Evolutionary conservation across 2,888 invertebrate genomes (phyloP), one percentile per base, ranked within the genome.

Genomic region (Coremacera marginata): DNA sequence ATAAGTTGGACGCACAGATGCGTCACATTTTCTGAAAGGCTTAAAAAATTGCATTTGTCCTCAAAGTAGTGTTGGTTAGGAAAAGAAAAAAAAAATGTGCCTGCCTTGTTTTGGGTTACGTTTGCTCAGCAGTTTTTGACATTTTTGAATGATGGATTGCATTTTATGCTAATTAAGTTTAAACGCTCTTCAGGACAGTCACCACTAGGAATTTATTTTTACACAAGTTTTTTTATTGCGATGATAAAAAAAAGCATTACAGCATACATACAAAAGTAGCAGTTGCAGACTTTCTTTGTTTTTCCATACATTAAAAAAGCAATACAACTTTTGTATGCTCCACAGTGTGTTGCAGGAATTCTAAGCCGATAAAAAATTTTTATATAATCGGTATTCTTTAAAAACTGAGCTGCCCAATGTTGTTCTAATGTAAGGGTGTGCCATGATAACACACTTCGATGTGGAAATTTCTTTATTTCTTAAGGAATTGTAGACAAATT

Each of bases 71-170:
- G 27, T 14, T 31, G 27, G 2, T 9, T 31, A 0, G n/a, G n/a
- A 60, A 60, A 25, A 11, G 22, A 16, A 51, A 51, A 44, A 44
- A 44, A 44, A 44, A 44, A 7, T 14, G 14, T 44, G 51, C 51
- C 51, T 27, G 68, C 51, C 49, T 49, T 68, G 25, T 34, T 68
- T n/a, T 27, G 25, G 27, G 14, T 52, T n/a, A n/a, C n/a, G 8
- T 63, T 27, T 85, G 84, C 86, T 86, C 87, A 88, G 86, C 87
- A 86, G 87, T 87, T 87, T 87, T 86, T 88, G 88, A 87, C 87
- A 87, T 85, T 87, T n/a, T 87, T 85, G 60, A 82, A 87, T 87
- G 87, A 87, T 87, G 86, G 88, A 87, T 87, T 86, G 86, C 85
- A 85, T 81, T 86, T 85, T 87, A 85, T 86, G 83, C 81, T 84